Evolutionary conservation across 2,113 vertebrate genomes (phyloP), one percentile per base, ranked within the genome.

Genomic region (Sinocyclocheilus anophthalmus): DNA sequence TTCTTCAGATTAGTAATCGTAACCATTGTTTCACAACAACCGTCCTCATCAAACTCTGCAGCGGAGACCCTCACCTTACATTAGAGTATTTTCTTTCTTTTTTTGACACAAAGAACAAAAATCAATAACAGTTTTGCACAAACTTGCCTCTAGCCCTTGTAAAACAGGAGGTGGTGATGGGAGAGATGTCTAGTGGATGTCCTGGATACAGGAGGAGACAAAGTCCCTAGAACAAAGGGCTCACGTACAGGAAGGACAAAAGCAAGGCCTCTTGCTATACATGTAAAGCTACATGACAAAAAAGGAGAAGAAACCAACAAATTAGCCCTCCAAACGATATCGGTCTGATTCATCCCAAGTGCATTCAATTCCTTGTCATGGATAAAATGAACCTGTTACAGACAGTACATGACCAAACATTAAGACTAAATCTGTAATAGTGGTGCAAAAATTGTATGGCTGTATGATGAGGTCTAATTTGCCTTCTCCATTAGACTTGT

Each of bases 1-100:
- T 93, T 92, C 81, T 88, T 88, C 84, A 89, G 87, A 87, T 92
- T 90, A 91, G 89, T 85, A 83, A 88, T 90, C 87, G 61, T 87
- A 80, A 81, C 87, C 84, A 84, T 90, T 83, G 88, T 85, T 72
- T 83, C 84, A 30, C 55, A 81, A 69, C 79, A 84, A 89, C 76
- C 77, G 22, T 55, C 20, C 78, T 87, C 69, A 55, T 48, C 81
- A 73, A 79, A 61, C 72, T 65, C 55, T 85, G 53, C 45, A 82
- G 72, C 65, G 33, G 45, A 91, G 76, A 77, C 89, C 82, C 88
- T 84, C 76, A 73, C 88, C 84, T 76, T 59, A 90, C 61, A 39
- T 14, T 55, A 73, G 8, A 84, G 48, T 33, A 77, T 61, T 80
- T n/a, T 57, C 76, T 57, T 10, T 88, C 65, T 50, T 57, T 81